A percentile compares a stretch with the other conserved stretches of the same genome.
Conservation (phyloP, 2,888 invertebrate species). For the Petrophora chlorosata region DNA sequence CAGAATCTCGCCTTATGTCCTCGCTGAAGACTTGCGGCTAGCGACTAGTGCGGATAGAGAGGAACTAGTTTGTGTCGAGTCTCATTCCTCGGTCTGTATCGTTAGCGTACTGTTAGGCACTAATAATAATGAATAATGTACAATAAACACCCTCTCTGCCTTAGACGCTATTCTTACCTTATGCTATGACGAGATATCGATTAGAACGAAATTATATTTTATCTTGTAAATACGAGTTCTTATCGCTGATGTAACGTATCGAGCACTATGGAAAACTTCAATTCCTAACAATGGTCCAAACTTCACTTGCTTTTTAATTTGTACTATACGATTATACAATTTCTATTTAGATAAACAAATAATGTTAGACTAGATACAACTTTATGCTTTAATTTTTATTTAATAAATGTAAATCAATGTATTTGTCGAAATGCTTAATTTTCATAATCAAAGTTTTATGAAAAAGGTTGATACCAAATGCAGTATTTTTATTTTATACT, state of each 20-base stretch:
- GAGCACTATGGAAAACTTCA: slow-evolving; percentile 79
- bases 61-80: slow-evolving; percentile 44
- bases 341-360: slow-evolving; percentile 78
- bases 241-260: slow-evolving; percentile 70
- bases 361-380: slow-evolving; percentile 68
- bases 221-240: slow-evolving; percentile 77
- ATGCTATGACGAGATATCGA: slow-evolving; percentile 53
- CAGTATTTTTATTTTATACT: slow-evolving; percentile 83
- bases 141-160: slow-evolving; percentile 82
- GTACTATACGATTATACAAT: slow-evolving; percentile 79
- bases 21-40: slow-evolving; percentile 52
- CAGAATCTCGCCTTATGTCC: slow-evolving; percentile 59
- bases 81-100: slow-evolving; percentile 52
- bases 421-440: slow-evolving; percentile 81
- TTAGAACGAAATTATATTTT: slow-evolving; percentile 66
- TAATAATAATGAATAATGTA: slow-evolving; percentile 73
- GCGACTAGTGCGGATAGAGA: slow-evolving; percentile 48
- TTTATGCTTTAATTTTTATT: slow-evolving; percentile 79
- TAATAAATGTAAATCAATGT: slow-evolving; percentile 75
- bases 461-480: slow-evolving; percentile 80
- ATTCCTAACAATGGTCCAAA: slow-evolving; percentile 84
- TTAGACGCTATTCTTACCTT: slow-evolving; percentile 79
- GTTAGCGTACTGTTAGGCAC: slow-evolving; percentile 65
- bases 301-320: slow-evolving; percentile 82
- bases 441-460: slow-evolving; percentile 81